A percentile compares a stretch with the other conserved stretches of the same genome.
phyloP scores from a whole-genome alignment of 64 coral and sea anemone genomes.

The Exaiptasia diaphana region DNA sequence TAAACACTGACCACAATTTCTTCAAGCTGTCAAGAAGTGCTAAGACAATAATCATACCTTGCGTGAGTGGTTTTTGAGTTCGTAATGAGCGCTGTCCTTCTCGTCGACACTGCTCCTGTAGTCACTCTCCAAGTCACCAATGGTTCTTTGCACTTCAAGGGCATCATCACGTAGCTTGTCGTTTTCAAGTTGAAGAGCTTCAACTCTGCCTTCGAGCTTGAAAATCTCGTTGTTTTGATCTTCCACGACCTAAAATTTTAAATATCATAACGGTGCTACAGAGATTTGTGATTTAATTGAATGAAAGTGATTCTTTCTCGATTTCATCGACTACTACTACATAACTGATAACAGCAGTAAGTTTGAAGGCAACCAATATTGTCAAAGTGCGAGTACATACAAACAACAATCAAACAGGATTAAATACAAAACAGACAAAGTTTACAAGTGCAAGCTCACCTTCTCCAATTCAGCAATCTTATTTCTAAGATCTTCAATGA shows the following conservation, averaged over 20 bases:
- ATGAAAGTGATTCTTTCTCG: too few species aligned
- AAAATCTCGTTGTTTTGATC: conserved; percentile 14
- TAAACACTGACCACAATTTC: not conserved
- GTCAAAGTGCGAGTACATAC: too few species aligned
- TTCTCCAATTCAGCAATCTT: conserved; percentile 3
- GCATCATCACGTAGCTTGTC: conserved; percentile 10
- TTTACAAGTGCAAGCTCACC: not conserved
- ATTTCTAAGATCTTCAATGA: conserved; percentile 28
- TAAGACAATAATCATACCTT: not conserved
- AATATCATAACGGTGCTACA: not conserved
- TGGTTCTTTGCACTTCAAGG: not conserved
- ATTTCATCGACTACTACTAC: too few species aligned
- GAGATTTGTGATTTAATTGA: too few species aligned
- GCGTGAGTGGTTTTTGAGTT: conserved; percentile 19
- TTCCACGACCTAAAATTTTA: not conserved
- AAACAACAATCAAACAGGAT: too few species aligned
- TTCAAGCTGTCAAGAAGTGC: not conserved
- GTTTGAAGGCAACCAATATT: too few species aligned
- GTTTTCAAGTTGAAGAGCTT: conserved; percentile 6
- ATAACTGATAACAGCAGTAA: too few species aligned
- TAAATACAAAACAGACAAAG: too few species aligned
- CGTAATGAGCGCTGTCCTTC: conserved; percentile 32
- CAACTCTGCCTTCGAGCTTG: conserved; percentile 29
- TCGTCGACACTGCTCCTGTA: conserved; percentile 26
- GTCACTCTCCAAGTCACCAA: conserved; percentile 50